These are phyloP conservation scores for Drosophila sp. DNA, from an alignment of 1,140 invertebrate species.

Conservation along the genomic window DNA sequence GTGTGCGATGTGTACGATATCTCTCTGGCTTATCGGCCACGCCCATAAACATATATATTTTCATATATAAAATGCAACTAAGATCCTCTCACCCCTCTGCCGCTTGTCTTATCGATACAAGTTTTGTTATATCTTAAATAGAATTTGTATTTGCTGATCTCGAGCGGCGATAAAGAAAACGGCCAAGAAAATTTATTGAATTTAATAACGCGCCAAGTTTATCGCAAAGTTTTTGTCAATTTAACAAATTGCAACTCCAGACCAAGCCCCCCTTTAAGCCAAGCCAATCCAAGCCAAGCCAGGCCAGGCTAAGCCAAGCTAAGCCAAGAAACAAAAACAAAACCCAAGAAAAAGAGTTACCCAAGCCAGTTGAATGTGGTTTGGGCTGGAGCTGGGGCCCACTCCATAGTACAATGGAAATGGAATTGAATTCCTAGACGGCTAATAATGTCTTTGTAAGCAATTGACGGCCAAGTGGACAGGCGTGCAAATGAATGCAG, in stretches of 20 bases:
- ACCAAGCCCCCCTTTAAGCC: slow-evolving; percentile 26
- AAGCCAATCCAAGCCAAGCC: slow-evolving; percentile 16
- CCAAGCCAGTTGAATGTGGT: slow-evolving; percentile 3
- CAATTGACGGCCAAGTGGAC: slow-evolving; percentile 76
- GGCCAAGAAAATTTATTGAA: slow-evolving; percentile 71
- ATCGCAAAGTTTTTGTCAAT: slow-evolving; percentile 79
- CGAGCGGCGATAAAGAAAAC: slow-evolving; percentile 35
- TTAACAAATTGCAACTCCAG: slow-evolving; percentile 72
- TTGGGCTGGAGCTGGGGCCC: slow-evolving; percentile 4
- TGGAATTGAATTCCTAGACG: slow-evolving; percentile 78
- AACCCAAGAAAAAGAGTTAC: slow-evolving; percentile 13
- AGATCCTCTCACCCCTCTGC: neutral
- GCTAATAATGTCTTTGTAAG: slow-evolving; percentile 81
- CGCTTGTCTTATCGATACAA: slow-evolving; percentile 48
- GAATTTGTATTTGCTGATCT: slow-evolving; percentile 81
- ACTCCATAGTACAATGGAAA: slow-evolving; percentile 67
- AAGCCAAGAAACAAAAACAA: slow-evolving; percentile 19
- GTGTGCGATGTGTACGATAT: slow-evolving; percentile 13
- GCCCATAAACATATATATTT: slow-evolving; percentile 15
- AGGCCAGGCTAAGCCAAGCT: slow-evolving; percentile 5
- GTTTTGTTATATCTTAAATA: slow-evolving; percentile 66
- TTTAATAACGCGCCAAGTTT: slow-evolving; percentile 81
- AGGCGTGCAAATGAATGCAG: slow-evolving; percentile 69
- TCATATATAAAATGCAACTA: slow-evolving; percentile 32
- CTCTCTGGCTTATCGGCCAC: slow-evolving; percentile 16